phyloP scores from a whole-genome alignment of 2,113 vertebrate species.

The Pristiophorus japonicus region DNA sequence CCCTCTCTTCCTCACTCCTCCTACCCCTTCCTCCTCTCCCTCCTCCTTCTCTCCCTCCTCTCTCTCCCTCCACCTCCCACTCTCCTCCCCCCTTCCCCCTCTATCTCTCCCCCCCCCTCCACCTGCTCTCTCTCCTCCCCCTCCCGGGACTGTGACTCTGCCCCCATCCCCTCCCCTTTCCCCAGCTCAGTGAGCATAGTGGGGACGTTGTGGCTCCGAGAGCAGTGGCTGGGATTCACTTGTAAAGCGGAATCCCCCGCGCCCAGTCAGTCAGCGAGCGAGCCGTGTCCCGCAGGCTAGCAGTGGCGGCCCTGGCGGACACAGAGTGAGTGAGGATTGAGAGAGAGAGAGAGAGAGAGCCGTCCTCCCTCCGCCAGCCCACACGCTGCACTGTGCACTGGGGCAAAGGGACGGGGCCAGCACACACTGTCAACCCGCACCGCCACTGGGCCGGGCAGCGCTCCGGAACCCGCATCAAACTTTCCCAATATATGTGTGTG shows the following conservation, averaged over 20 bases:
- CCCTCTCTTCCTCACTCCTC: too few relatives aligned
- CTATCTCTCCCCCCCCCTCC: background rate
- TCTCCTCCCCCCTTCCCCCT: background rate
- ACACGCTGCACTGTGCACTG: background rate
- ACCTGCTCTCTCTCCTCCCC: background rate
- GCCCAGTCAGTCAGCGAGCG: background rate
- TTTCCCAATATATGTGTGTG: too few relatives aligned
- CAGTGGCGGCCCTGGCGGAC: too few relatives aligned
- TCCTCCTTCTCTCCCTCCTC: too few relatives aligned
- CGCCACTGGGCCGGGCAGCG: too few relatives aligned
- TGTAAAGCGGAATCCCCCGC: too few relatives aligned
- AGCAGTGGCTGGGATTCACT: background rate
- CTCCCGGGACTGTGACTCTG: background rate
- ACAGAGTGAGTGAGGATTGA: background rate
- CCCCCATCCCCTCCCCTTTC: background rate
- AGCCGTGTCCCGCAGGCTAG: background rate
- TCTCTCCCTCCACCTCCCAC: background rate
- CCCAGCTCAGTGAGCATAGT: background rate
- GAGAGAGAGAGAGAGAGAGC: too few relatives aligned
- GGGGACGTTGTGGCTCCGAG: background rate
- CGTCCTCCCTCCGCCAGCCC: too few relatives aligned
- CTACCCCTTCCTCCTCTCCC: too few relatives aligned
- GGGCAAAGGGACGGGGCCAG: too few relatives aligned
- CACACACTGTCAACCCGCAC: too few relatives aligned
- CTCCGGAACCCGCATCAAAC: background rate